Percentiles rank a stretch among this genome's conserved stretches.
These are phyloP conservation scores for Drosophila suboccidentalis DNA, from an alignment of 2,888 invertebrate species.

Conservation along the genomic window DNA sequence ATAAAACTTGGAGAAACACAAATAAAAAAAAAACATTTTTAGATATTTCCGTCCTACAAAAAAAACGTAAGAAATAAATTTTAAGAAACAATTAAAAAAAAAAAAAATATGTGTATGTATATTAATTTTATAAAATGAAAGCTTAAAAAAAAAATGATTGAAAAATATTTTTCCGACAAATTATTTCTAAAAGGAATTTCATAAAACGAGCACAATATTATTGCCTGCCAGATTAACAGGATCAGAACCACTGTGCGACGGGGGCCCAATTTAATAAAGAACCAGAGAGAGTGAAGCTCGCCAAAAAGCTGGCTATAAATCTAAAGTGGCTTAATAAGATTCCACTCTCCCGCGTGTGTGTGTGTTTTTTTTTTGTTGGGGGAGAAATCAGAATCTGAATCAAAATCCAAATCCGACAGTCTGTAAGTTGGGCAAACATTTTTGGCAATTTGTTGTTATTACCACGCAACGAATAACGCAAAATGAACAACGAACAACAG, in stretches of 20 bases:
- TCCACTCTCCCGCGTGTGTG: slow-evolving; percentile 42
- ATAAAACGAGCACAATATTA: too few species aligned
- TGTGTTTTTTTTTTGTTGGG: not conserved
- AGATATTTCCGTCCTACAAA: too few species aligned
- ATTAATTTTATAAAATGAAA: too few species aligned
- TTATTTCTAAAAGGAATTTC: too few species aligned
- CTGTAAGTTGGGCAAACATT: slow-evolving; percentile 53
- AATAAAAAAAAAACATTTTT: too few species aligned
- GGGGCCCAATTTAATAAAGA: slow-evolving; percentile 37
- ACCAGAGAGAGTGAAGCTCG: slow-evolving; percentile 1
- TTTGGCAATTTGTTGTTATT: slow-evolving; percentile 72
- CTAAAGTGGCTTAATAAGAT: slow-evolving; percentile 71
- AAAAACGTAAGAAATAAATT: too few species aligned
- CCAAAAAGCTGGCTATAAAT: slow-evolving; percentile 59
- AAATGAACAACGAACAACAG: slow-evolving; percentile 20
- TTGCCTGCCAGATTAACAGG: too few species aligned
- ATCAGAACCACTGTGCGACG: slow-evolving; percentile 16
- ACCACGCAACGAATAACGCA: slow-evolving; percentile 41
- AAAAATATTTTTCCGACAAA: too few species aligned
- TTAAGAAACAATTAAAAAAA: too few species aligned
- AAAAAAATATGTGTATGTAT: too few species aligned
- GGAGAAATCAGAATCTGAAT: slow-evolving; percentile 51
- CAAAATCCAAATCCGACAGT: slow-evolving; percentile 22
- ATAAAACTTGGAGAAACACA: too few species aligned
- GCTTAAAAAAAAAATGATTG: too few species aligned